A percentile compares a stretch with the other conserved stretches of the same genome.
Evolutionary conservation across 2,888 invertebrate species (phyloP).

Genomic region (Salpingus planirostris): DNA sequence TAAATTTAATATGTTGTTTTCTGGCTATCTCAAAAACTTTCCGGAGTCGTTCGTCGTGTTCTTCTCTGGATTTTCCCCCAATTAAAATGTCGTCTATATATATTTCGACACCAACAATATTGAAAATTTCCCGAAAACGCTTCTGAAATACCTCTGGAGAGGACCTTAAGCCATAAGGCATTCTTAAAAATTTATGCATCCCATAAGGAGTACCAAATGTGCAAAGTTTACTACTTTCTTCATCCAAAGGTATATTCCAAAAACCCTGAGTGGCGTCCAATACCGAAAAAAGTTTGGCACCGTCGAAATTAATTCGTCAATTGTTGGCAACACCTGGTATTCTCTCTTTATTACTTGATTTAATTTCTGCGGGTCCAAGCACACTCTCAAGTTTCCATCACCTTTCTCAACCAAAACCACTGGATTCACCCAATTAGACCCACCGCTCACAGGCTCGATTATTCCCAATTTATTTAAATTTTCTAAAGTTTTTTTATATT

Average conservation of each 20-base stretch:
- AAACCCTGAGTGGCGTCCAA: conserved; percentile 14
- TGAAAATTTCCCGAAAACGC: conserved; percentile 5
- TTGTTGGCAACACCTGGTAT: conserved; percentile 9
- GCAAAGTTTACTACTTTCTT: conserved; percentile 12
- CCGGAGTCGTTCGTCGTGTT: conserved; percentile 14
- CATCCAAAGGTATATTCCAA: conserved; percentile 12
- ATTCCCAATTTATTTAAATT: conserved; percentile 6
- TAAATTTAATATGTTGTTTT: conserved; percentile 17
- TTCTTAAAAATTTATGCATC: conserved; percentile 8
- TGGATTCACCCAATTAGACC: conserved; percentile 17
- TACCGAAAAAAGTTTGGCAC: conserved; percentile 10
- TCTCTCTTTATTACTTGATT: conserved; percentile 13
- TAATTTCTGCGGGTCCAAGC: conserved; percentile 16
- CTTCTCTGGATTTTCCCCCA: conserved; percentile 7
- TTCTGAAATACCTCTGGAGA: conserved; percentile 9
- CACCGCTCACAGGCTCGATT: conserved; percentile 8
- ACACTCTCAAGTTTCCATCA: conserved; percentile 14
- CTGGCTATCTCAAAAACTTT: conserved; percentile 3
- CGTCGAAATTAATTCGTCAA: conserved; percentile 12
- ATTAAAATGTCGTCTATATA: conserved; percentile 18
- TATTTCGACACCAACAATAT: conserved; percentile 10
- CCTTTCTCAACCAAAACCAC: conserved; percentile 16
- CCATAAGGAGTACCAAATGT: conserved; percentile 12
- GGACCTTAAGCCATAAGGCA: conserved; percentile 8
- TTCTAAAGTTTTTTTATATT: conserved; percentile 8